A percentile compares a stretch with the other conserved stretches of the same genome.
Evolutionary conservation across 2,888 invertebrate genomes (phyloP).

Genomic region (Adelognathus sp.): DNA sequence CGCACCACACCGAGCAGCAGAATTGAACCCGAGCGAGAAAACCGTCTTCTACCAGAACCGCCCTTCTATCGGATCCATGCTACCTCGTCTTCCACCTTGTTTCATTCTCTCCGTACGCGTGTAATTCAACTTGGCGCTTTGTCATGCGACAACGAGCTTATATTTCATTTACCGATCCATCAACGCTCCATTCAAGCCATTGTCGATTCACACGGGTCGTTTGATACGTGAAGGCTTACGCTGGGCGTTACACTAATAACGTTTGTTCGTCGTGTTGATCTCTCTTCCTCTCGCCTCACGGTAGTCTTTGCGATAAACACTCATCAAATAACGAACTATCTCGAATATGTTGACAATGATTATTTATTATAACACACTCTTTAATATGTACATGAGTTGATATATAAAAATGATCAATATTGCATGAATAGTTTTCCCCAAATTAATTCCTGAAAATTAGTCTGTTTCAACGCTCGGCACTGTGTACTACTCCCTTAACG

Average conservation of each 20-base stretch:
- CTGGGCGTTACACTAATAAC: not conserved
- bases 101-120: constrained; percentile 53
- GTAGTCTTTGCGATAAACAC: not conserved
- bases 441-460: no score
- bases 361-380: no score
- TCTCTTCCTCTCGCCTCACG: no score
- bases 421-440: no score
- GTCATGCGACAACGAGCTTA: constrained; percentile 54
- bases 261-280: not conserved
- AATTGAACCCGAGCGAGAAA: constrained; percentile 2
- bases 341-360: no score
- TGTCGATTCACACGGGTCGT: constrained; percentile 21
- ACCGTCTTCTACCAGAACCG: constrained; percentile 37
- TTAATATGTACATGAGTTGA: no score
- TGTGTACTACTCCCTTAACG: no score
- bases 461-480: no score
- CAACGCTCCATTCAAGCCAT: constrained; percentile 42
- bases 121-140: constrained; percentile 60
- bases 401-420: no score
- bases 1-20: constrained; percentile 29
- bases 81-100: constrained; percentile 47
- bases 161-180: constrained; percentile 49
- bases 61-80: constrained; percentile 29
- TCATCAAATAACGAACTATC: no score
- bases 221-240: constrained; percentile 2